These are phyloP conservation scores for Ectobius pallidus DNA, from an alignment of 2,888 invertebrate species.

Conservation along the genomic window DNA sequence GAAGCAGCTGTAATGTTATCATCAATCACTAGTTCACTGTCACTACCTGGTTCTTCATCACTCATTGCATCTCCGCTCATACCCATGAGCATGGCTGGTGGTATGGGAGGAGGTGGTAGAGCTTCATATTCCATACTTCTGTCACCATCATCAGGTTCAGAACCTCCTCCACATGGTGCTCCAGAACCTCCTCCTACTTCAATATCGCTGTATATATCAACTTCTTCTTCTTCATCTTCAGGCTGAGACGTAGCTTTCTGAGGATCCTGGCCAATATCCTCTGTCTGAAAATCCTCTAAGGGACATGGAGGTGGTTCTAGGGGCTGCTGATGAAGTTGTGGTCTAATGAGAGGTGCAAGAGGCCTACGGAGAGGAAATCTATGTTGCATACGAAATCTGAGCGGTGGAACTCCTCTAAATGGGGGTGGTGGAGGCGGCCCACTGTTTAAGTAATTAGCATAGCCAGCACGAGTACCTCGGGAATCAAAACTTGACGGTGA, in stretches of 20 bases:
- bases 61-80: conserved; percentile 52
- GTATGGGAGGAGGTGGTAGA: conserved; percentile 47
- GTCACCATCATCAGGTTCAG: conserved; percentile 29
- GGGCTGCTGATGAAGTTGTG: background rate
- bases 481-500: conserved; percentile 50
- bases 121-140: conserved; percentile 39
- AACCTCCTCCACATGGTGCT: conserved; percentile 17
- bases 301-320: conserved; percentile 34
- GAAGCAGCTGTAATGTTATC: conserved; percentile 42
- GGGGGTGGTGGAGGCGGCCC: conserved; percentile 24
- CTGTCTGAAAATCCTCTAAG: conserved; percentile 40
- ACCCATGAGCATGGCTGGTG: conserved; percentile 50
- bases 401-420: conserved; percentile 44
- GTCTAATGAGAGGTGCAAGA: background rate
- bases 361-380: conserved; percentile 39
- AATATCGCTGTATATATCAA: conserved; percentile 68
- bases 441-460: conserved; percentile 41
- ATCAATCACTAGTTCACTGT: conserved; percentile 64
- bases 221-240: conserved; percentile 53
- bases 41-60: conserved; percentile 61
- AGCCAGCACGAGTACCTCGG: conserved; percentile 48
- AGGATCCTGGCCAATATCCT: conserved; percentile 22
- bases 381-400: conserved; percentile 45
- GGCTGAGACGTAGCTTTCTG: conserved; percentile 29
- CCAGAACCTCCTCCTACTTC: conserved; percentile 52